phyloP scores from a whole-genome alignment of 1,140 invertebrate genomes.

The Delia radicum region DNA sequence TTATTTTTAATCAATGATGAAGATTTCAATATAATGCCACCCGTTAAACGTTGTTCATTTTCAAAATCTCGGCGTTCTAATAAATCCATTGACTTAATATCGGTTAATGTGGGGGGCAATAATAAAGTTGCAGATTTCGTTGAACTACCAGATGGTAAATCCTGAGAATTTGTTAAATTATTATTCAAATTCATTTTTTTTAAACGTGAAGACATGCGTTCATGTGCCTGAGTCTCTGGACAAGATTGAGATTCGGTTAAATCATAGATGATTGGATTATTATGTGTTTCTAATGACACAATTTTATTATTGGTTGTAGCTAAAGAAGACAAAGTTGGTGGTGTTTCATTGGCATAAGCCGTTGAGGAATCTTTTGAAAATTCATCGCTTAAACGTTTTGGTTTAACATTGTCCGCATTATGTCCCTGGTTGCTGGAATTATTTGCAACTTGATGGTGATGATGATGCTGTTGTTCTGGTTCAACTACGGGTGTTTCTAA shows the following conservation, averaged over 20 bases:
- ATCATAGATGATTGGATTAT: neutral
- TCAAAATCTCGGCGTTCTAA: slow-evolving; percentile 54
- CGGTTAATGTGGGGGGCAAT: slow-evolving; percentile 32
- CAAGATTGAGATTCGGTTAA: neutral
- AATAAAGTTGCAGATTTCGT: neutral
- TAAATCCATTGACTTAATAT: slow-evolving; percentile 52
- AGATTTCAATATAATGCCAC: slow-evolving; percentile 46
- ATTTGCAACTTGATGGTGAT: slow-evolving; percentile 30
- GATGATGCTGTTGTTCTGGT: slow-evolving; percentile 38
- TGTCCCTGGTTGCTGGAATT: no score
- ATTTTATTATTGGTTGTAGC: neutral
- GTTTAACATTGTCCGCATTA: slow-evolving; percentile 38
- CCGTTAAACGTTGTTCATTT: slow-evolving; percentile 48
- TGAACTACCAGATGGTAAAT: neutral
- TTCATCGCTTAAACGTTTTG: slow-evolving; percentile 53
- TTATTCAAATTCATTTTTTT: slow-evolving; percentile 48
- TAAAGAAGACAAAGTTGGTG: neutral
- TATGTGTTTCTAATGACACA: no score
- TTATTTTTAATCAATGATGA: slow-evolving; percentile 43
- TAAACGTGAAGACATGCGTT: slow-evolving; percentile 50
- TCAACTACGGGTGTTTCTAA: slow-evolving; percentile 52
- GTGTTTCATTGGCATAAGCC: neutral
- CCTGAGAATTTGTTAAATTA: slow-evolving; percentile 15
- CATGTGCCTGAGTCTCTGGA: slow-evolving; percentile 8
- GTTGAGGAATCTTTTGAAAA: slow-evolving; percentile 33